phyloP scores from a whole-genome alignment of 2,888 invertebrate species.

The Molanna angustata region DNA sequence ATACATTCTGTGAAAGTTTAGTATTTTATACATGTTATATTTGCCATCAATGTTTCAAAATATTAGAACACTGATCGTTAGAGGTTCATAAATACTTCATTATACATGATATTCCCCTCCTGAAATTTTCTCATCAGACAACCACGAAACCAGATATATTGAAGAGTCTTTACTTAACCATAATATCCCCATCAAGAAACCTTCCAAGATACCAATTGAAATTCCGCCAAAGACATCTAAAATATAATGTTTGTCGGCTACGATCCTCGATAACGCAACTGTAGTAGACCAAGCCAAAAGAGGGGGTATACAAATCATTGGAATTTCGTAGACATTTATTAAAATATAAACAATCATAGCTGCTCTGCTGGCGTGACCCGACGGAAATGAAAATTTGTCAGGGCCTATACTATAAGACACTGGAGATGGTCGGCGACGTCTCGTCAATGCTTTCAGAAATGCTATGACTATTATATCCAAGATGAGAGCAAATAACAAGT shows the following conservation, averaged over 20 bases:
- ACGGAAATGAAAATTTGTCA: conserved; percentile 90
- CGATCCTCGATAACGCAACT: conserved; percentile 75
- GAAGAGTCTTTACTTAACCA: conserved; percentile 69
- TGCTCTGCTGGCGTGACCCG: conserved; percentile 89
- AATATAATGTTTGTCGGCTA: conserved; percentile 83
- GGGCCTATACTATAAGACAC: conserved; percentile 70
- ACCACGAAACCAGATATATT: conserved; percentile 55
- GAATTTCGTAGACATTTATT: conserved; percentile 60
- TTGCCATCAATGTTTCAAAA: no score
- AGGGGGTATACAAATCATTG: conserved; percentile 59
- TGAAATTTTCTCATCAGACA: conserved; percentile 66
- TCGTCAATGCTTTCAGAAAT: conserved; percentile 70
- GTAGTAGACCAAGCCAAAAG: conserved; percentile 71
- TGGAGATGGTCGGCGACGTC: conserved; percentile 73
- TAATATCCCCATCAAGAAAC: conserved; percentile 59
- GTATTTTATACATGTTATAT: no score
- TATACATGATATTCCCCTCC: conserved; percentile 69
- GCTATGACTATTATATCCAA: conserved; percentile 78
- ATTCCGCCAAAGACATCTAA: conserved; percentile 80
- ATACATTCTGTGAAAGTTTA: no score
- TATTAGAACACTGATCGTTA: no score
- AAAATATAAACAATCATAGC: conserved; percentile 74
- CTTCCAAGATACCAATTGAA: conserved; percentile 69
- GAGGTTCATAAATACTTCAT: no score
- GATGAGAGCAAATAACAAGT: conserved; percentile 76